Evolutionary conservation across 2,888 invertebrate species (phyloP), one percentile per base, ranked within the genome.

Genomic region (Ectobius pallidus): DNA sequence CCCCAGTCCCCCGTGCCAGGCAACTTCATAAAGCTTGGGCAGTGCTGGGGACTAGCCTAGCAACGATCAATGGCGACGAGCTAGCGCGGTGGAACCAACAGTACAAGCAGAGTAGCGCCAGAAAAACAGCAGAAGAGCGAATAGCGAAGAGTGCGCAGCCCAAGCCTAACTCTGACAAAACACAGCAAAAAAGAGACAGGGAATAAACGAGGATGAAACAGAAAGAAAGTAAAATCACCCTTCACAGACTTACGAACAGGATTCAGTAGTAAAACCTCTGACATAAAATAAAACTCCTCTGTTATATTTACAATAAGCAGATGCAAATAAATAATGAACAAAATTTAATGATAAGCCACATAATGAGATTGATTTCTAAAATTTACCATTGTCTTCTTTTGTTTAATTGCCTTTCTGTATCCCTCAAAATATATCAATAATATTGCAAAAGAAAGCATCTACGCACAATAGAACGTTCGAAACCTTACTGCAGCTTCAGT

Each of bases 111-210:
- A 61, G 63, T 46, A 63, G 71, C 69, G 73, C 71, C 73, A 73
- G 71, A 73, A 73, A 73, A 73, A 73, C 70, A 73, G 69, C 70
- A 71, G 69, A 71, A 71, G 73, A 58, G 67, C 73, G 73, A 69
- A 69, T 52, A 63, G 73, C 73, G 73, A 49, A 67, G 62, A 62
- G 62, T 27, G 30, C 27, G 32, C 18, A 62, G 62, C 62, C 62
- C 62, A 18, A 20, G 62, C 52, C 25, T 25, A 52, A 52, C 25
- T 52, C 32, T 62, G 32, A 62, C 32, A 62, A 62, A 62, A 62
- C 62, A 62, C 25, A 20, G 62, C 62, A 62, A 62, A 62, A n/a
- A 69, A 70, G 70, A 70, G 65, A 58, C 27, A 42, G 46, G 49
- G 49, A 46, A 44, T 42, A 34, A 39, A 65, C 49, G 65, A 39